Conservation (phyloP, 2,797 vertebrate genomes). For the Artibeus jamaicensis region DNA sequence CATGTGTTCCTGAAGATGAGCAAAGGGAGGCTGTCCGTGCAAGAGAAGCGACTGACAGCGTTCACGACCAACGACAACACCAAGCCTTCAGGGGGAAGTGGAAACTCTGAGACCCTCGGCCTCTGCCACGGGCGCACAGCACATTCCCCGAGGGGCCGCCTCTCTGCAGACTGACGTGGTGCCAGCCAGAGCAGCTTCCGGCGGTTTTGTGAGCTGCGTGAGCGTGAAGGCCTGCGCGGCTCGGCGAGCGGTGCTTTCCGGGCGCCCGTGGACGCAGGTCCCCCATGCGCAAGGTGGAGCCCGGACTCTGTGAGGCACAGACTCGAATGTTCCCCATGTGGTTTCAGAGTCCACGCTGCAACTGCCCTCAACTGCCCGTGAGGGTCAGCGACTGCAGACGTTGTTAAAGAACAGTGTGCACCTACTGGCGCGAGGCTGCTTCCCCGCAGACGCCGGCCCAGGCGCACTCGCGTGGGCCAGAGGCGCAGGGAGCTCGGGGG, state of each 20-base stretch:
- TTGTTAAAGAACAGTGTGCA: too few species aligned
- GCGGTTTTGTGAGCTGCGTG: fast-evolving
- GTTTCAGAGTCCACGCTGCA: fast-evolving
- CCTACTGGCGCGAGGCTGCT: fast-evolving
- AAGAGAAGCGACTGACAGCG: neutral
- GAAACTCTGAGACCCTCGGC: too few species aligned
- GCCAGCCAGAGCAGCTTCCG: neutral
- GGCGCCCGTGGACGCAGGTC: too few species aligned
- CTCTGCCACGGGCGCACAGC: fast-evolving
- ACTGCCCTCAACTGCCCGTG: too few species aligned
- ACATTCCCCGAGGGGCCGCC: fast-evolving
- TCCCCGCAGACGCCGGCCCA: fast-evolving
- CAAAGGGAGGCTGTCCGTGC: too few species aligned
- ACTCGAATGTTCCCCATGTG: too few species aligned
- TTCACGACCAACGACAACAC: neutral
- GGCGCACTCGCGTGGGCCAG: neutral
- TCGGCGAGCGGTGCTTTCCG: fast-evolving
- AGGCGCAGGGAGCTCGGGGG: neutral
- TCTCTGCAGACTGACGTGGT: fast-evolving
- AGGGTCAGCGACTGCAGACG: fast-evolving
- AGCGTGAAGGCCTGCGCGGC: fast-evolving
- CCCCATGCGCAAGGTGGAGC: too few species aligned
- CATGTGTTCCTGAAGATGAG: too few species aligned
- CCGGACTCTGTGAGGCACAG: too few species aligned
- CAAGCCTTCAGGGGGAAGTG: neutral